Conservation (phyloP, 2,888 invertebrate genomes). For the Dryadula phaetusa region DNA sequence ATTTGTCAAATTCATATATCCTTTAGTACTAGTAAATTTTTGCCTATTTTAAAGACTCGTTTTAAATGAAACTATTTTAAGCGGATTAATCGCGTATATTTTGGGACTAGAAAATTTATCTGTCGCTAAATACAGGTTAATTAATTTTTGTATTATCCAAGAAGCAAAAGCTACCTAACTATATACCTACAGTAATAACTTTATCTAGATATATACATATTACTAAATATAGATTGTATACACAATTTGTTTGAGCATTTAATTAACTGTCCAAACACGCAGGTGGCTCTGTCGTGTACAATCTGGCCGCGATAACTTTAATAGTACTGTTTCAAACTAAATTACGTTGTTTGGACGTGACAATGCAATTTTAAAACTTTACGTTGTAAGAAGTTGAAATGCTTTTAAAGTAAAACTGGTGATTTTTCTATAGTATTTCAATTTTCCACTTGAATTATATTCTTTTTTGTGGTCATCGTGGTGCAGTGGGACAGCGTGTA, state of each 20-base stretch:
- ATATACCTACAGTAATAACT: no score
- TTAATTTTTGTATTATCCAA: no score
- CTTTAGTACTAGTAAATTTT: no score
- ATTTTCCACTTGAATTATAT: neutral
- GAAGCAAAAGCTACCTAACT: no score
- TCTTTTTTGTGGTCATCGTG: no score
- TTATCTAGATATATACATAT: neutral
- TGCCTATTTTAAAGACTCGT: no score
- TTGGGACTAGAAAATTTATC: no score
- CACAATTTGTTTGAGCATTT: conserved; percentile 9
- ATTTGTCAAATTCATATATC: no score
- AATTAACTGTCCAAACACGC: conserved; percentile 41
- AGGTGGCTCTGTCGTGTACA: conserved; percentile 35
- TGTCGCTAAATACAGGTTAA: no score
- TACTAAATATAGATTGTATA: conserved; percentile 4
- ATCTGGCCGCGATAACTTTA: conserved; percentile 36
- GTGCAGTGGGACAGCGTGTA: no score
- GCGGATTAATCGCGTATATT: no score
- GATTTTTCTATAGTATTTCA: neutral
- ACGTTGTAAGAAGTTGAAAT: conserved; percentile 3
- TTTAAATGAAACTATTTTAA: no score
- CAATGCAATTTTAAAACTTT: conserved; percentile 20
- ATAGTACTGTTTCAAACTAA: conserved; percentile 30
- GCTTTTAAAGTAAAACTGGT: neutral
- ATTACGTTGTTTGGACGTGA: conserved; percentile 25